phyloP scores from a whole-genome alignment of 2,797 vertebrate species.

The Aselliscus stoliczkanus region DNA sequence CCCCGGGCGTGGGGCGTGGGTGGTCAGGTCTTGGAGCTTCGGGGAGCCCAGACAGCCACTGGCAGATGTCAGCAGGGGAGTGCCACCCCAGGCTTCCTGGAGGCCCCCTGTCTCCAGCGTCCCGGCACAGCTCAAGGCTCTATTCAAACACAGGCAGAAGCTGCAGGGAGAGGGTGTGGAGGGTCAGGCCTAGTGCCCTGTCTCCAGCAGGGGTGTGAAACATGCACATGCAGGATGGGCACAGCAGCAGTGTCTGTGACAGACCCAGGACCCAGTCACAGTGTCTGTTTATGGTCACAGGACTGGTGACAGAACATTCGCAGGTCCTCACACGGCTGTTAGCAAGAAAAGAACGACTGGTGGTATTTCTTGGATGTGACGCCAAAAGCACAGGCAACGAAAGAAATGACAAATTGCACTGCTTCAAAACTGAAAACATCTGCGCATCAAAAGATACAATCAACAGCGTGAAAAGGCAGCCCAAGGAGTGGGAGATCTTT shows the following conservation, averaged over 20 bases:
- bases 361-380: fast-evolving
- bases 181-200: fast-evolving
- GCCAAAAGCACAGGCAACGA: too few species aligned
- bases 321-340: fast-evolving
- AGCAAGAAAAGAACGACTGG: fast-evolving
- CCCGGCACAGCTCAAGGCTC: not conserved
- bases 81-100: not conserved
- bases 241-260: fast-evolving
- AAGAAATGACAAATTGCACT: fast-evolving
- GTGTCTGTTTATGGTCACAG: fast-evolving
- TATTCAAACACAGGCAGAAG: constrained; percentile 67
- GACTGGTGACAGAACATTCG: fast-evolving
- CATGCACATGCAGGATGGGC: fast-evolving
- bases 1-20: not conserved
- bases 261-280: fast-evolving
- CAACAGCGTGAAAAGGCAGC: fast-evolving
- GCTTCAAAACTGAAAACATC: fast-evolving
- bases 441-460: fast-evolving
- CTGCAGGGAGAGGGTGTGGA: not conserved
- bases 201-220: fast-evolving
- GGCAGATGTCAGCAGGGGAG: fast-evolving
- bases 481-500: fast-evolving
- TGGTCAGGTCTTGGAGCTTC: constrained; percentile 11
- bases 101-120: fast-evolving
- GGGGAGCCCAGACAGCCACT: not conserved